A percentile compares a stretch with the other conserved stretches of the same genome.
These are phyloP conservation scores for Plotosus lineatus DNA, from an alignment of 2,113 vertebrate species.

Conservation along the genomic window DNA sequence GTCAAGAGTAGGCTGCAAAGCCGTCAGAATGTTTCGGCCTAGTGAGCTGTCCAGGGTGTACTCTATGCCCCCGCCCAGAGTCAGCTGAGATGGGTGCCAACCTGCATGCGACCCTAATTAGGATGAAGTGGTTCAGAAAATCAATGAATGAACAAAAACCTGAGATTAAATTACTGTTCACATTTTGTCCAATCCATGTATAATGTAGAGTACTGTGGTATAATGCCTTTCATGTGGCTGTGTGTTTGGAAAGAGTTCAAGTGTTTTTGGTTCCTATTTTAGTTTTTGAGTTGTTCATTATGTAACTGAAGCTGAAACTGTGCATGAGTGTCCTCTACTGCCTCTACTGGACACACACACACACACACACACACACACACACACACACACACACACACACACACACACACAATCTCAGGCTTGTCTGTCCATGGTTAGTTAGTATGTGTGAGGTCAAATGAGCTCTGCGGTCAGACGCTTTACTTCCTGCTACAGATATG, in stretches of 20 bases:
- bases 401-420: slow-evolving; percentile 30
- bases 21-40: no score
- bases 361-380: slow-evolving; percentile 39
- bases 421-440: slow-evolving; percentile 44
- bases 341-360: neutral
- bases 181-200: neutral
- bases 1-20: no score
- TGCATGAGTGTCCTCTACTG: neutral
- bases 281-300: neutral
- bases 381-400: slow-evolving; percentile 35
- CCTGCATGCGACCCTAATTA: no score
- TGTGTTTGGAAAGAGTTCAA: neutral
- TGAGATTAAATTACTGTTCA: no score
- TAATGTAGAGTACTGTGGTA: neutral
- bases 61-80: no score
- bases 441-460: slow-evolving; percentile 41
- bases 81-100: no score
- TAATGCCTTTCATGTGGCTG: neutral
- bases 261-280: neutral
- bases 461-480: slow-evolving; percentile 39
- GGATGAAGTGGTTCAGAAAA: no score
- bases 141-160: no score
- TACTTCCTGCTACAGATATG: slow-evolving; percentile 46
- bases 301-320: neutral
- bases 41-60: no score